Percentiles rank a stretch among this genome's conserved stretches.
Conservation (phyloP, 1,140 invertebrate species). For the Eufriesea mexicana region DNA sequence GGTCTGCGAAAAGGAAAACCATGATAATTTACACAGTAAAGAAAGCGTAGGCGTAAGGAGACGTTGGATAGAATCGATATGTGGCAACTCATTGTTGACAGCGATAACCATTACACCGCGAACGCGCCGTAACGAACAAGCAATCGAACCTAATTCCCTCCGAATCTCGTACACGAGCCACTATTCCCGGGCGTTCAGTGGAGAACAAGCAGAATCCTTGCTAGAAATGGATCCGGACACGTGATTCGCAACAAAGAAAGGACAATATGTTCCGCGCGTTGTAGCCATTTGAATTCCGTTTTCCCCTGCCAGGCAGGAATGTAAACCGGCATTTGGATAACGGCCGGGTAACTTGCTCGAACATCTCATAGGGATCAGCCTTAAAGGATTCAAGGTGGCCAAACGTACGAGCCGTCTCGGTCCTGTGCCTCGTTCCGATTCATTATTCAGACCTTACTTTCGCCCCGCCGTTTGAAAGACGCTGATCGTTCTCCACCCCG, state of each 20-base stretch:
- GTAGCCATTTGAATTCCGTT: slow-evolving; percentile 39
- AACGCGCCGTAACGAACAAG: too few relatives aligned
- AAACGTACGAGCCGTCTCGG: slow-evolving; percentile 43
- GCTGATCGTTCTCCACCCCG: slow-evolving; percentile 32
- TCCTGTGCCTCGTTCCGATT: slow-evolving; percentile 42
- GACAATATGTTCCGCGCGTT: slow-evolving; percentile 32
- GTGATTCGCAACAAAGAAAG: not conserved
- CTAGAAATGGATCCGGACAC: not conserved
- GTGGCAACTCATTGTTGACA: too few relatives aligned
- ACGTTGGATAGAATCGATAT: too few relatives aligned
- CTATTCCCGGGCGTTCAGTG: too few relatives aligned
- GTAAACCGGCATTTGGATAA: slow-evolving; percentile 55
- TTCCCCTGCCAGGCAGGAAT: slow-evolving; percentile 6
- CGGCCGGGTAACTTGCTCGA: slow-evolving; percentile 61
- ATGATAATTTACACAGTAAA: too few relatives aligned
- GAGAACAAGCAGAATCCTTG: not conserved
- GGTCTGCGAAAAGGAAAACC: too few relatives aligned
- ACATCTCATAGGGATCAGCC: slow-evolving; percentile 63
- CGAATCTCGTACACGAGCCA: not conserved
- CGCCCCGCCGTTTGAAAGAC: slow-evolving; percentile 35
- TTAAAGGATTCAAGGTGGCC: slow-evolving; percentile 53
- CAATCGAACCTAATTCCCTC: not conserved
- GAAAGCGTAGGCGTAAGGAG: too few relatives aligned
- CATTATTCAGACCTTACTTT: slow-evolving; percentile 65
- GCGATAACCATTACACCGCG: too few relatives aligned